Percentiles rank a stretch among this genome's conserved stretches.
Evolutionary conservation across 2,113 vertebrate genomes (phyloP).

Genomic region (Perca flavescens): DNA sequence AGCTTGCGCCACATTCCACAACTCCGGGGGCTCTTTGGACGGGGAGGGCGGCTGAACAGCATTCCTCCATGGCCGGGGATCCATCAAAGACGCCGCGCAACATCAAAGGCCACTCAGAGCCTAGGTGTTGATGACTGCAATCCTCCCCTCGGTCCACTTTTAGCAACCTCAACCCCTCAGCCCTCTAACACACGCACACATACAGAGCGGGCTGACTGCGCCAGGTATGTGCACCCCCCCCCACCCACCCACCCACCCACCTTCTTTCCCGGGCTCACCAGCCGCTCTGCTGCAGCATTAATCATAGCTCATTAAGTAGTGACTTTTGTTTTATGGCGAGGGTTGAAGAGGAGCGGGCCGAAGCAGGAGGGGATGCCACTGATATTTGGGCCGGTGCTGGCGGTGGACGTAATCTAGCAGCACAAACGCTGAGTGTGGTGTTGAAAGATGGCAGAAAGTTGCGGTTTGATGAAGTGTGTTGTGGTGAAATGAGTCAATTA

Average conservation of each 20-base stretch:
- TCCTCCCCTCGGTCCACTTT: conserved; percentile 81
- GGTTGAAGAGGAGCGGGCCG: conserved; percentile 10
- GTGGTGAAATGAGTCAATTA: not conserved
- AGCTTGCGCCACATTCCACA: conserved; percentile 84
- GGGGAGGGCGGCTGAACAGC: conserved; percentile 64
- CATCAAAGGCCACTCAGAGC: conserved; percentile 82
- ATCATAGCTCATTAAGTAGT: conserved; percentile 75
- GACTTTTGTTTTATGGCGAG: conserved; percentile 69
- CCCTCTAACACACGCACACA: conserved; percentile 39
- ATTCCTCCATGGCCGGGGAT: conserved; percentile 73
- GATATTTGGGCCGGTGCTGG: conserved; percentile 50
- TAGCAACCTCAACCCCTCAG: conserved; percentile 72
- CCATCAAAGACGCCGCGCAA: conserved; percentile 81
- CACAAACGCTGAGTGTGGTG: not conserved
- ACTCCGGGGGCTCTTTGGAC: conserved; percentile 81
- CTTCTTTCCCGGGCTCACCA: not conserved
- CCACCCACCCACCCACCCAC: conserved; percentile 46
- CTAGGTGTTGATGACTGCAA: conserved; percentile 85
- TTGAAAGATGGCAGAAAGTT: not conserved
- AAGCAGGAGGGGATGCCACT: not conserved
- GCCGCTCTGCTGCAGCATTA: conserved; percentile 54
- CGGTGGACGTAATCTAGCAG: not conserved
- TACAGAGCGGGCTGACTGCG: conserved; percentile 13
- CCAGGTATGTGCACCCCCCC: conserved; percentile 66
- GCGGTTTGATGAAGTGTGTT: not conserved